phyloP scores from a whole-genome alignment of 2,888 invertebrate species.

The Argynnis bischoffii region DNA sequence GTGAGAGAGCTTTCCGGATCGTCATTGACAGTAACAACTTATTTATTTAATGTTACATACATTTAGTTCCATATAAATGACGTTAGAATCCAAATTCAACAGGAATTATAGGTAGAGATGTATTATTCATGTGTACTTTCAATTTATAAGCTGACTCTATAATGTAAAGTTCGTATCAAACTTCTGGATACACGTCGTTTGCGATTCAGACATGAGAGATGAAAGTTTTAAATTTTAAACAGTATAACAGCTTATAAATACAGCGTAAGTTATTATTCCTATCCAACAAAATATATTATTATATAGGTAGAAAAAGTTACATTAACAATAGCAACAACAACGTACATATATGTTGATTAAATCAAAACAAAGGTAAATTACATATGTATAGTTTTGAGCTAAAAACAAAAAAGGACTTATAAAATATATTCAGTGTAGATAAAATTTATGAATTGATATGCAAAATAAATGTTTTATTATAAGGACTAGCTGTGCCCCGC shows the following conservation, averaged over 20 bases:
- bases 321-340: too few species aligned
- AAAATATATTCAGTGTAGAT: too few species aligned
- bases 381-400: too few species aligned
- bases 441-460: too few species aligned
- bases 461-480: too few species aligned
- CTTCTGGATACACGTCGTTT: conserved; percentile 40
- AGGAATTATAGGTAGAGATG: conserved; percentile 17
- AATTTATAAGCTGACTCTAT: conserved; percentile 35
- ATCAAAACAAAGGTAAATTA: too few species aligned
- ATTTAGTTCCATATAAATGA: neutral
- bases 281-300: neutral
- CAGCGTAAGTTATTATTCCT: neutral
- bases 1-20: too few species aligned
- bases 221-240: conserved; percentile 23
- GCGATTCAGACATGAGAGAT: conserved; percentile 36
- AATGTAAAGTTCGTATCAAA: conserved; percentile 27
- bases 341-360: too few species aligned
- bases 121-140: conserved; percentile 29
- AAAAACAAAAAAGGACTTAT: too few species aligned
- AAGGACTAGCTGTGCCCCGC: too few species aligned
- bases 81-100: conserved; percentile 7
- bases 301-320: too few species aligned
- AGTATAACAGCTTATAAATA: conserved; percentile 4
- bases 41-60: conserved; percentile 5
- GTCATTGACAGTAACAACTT: neutral